phyloP scores from a whole-genome alignment of 2,113 vertebrate species.

The Rhadina sibilatrix region DNA sequence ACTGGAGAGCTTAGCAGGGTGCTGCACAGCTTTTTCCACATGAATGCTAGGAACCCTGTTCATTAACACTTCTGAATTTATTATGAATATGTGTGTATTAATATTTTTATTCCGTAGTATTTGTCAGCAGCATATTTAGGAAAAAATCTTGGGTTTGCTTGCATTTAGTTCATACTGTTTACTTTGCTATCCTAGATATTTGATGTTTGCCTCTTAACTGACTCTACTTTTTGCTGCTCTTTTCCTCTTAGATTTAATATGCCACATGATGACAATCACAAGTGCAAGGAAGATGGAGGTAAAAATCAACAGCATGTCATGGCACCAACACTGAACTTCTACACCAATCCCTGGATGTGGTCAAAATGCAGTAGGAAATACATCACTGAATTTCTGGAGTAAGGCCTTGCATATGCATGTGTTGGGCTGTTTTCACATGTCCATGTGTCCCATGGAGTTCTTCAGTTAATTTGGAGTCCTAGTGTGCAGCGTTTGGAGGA shows the following conservation, averaged over 20 bases:
- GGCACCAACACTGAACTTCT: slow-evolving; percentile 94
- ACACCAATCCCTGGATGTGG: slow-evolving; percentile 99
- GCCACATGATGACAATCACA: slow-evolving; percentile 97
- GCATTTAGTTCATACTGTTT: neutral
- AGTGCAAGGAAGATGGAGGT: slow-evolving; percentile 92
- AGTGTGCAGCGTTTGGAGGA: neutral
- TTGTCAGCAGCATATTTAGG: neutral
- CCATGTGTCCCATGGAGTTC: neutral
- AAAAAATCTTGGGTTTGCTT: neutral
- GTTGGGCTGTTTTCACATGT: neutral
- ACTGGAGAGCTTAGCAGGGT: neutral
- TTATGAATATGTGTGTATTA: neutral
- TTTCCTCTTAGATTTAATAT: slow-evolving; percentile 89
- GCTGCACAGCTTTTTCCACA: neutral
- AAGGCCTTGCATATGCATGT: slow-evolving; percentile 65
- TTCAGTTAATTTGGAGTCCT: neutral
- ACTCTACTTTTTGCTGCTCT: neutral
- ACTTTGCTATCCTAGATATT: neutral
- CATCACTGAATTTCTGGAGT: slow-evolving; percentile 99
- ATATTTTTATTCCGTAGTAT: neutral
- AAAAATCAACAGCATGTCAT: slow-evolving; percentile 97
- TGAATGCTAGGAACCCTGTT: neutral
- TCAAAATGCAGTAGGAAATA: slow-evolving; percentile 98
- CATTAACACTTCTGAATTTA: neutral
- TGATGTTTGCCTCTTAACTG: neutral